These are phyloP conservation scores for Plagodis dolabraria DNA, from an alignment of 2,888 invertebrate genomes.

Conservation along the genomic window DNA sequence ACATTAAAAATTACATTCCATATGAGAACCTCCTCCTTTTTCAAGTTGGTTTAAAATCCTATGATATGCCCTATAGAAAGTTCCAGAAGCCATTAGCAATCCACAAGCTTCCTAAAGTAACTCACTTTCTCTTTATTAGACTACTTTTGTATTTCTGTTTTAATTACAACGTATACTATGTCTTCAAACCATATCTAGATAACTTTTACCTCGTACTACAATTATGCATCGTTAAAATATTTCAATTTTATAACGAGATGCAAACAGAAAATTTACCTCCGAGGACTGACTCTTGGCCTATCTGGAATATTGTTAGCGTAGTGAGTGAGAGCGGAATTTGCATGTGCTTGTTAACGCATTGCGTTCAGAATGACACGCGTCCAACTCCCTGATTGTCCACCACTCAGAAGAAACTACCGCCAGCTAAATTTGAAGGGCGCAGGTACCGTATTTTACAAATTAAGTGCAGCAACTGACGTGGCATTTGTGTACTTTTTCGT, in stretches of 20 bases:
- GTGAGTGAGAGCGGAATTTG: conserved; percentile 67
- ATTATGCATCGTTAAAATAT: conserved; percentile 1
- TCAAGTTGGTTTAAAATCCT: no score
- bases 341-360: conserved; percentile 83
- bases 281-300: conserved; percentile 42
- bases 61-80: no score
- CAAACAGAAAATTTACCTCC: conserved; percentile 44
- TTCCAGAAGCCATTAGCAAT: no score
- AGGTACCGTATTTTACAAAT: conserved; percentile 31
- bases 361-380: conserved; percentile 74
- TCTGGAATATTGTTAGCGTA: conserved; percentile 73
- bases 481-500: conserved; percentile 27
- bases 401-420: conserved; percentile 32
- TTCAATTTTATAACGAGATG: conserved; percentile 7
- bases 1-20: no score
- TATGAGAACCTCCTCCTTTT: no score
- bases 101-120: no score
- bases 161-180: no score
- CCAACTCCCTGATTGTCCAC: conserved; percentile 65
- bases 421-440: conserved; percentile 53
- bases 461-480: conserved; percentile 34
- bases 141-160: no score
- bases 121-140: no score
- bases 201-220: no score
- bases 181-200: no score